Base-by-base conservation (phyloP, 2,797 vertebrate genomes). In the Phrynocephalus vlangalii region DNA sequence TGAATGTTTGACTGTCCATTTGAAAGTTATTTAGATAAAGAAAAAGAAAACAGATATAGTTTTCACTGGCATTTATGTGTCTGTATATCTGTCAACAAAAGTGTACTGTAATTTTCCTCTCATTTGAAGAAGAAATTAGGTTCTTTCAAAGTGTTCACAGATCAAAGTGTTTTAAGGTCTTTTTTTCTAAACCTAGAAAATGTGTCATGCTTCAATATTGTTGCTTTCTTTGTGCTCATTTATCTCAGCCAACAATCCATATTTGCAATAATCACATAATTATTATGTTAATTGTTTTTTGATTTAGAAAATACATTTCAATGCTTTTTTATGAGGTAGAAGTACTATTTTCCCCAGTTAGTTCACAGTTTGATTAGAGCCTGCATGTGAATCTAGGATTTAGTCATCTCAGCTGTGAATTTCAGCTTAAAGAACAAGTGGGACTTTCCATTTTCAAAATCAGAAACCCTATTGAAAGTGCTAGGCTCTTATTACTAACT, bases 21-120 rank as follows among this genome's bases (percentile, higher is more conserved):
- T 90, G 78, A 68, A 86, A 82, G 48, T 33, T 63, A 88, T 88
- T 88, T 85, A 81, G 24, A 24, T 44, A 70, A 52, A 68, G 79
- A 22, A 52, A 70, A 81, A 60, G 73, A 60, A 82, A 75, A 30
- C 24, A 75, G 44, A 33, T 63, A 22, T 87, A 26, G 33, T 82
- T 70, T 76, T 63, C 60, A 71, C 11, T 48, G 26, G 18, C 16
- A 26, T 81, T 81, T 63, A 16, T 63, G 60, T 63, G 60, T 63
- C 60, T 50, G 20, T 67, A 20, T 63, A 18, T 63, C 60, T 50
- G 20, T 67, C 30, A 52, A 88, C 60, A 82, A 82, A 82, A 75
- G 71, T 28, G 50, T 50, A 68, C n/a, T 24, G 1, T 67, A 52
- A 75, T 80, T 84, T 88, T 48, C 82, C 16, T 88, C 56, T 52